Percentiles rank a stretch among this genome's conserved stretches.
Evolutionary conservation across 35 echinoderm and acorn worm genomes (phyloP).

Genomic region (Holothuria glaberrima): DNA sequence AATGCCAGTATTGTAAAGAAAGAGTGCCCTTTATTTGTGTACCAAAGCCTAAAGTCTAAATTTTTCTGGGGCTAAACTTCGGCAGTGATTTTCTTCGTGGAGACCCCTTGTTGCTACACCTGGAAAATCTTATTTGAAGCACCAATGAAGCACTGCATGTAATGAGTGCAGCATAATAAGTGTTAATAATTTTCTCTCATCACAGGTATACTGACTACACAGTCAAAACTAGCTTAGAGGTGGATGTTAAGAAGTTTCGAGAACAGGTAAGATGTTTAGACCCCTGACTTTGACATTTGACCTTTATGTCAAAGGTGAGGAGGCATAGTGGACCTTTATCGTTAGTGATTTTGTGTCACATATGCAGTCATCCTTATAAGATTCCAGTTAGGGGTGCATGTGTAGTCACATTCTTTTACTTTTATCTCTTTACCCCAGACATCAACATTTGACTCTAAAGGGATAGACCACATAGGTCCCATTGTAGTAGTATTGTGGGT

Average conservation of each 20-base stretch:
- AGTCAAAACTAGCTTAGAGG: conserved; percentile 62
- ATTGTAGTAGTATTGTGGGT: no score
- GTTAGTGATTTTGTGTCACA: neutral
- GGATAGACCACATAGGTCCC: no score
- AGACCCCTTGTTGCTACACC: no score
- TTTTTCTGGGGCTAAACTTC: no score
- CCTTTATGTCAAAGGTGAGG: neutral
- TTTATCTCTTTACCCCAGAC: no score
- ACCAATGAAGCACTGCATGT: neutral
- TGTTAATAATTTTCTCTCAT: neutral
- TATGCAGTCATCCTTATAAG: neutral
- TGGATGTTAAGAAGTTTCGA: conserved; percentile 68
- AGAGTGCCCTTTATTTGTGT: no score
- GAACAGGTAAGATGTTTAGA: conserved; percentile 57
- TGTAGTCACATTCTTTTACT: neutral
- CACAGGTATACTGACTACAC: conserved; percentile 77
- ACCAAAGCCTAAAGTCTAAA: no score
- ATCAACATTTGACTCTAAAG: no score
- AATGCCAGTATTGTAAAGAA: no score
- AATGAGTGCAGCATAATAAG: neutral
- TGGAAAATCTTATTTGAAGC: neutral
- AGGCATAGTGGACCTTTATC: neutral
- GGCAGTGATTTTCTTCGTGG: no score
- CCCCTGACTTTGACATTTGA: neutral
- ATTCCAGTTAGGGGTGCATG: neutral